Evolutionary conservation across 37 sponge, comb jelly and placozoan genomes (phyloP).

Genomic region (Tethya wilhelma): DNA sequence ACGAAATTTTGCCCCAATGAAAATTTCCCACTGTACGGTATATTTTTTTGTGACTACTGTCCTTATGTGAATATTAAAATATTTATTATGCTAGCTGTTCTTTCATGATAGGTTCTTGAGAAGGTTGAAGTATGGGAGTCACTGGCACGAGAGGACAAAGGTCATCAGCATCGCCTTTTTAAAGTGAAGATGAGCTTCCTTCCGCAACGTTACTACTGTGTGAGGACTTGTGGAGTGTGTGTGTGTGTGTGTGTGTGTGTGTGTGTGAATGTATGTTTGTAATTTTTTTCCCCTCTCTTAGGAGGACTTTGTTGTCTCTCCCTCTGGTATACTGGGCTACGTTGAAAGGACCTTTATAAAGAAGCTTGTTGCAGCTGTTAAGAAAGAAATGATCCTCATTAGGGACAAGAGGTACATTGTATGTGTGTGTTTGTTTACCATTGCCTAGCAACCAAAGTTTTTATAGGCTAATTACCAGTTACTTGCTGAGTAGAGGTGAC

Average conservation of each 20-base stretch:
- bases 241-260: neutral
- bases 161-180: conserved; percentile 38
- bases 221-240: conserved; percentile 20
- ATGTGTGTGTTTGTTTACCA: too few relatives aligned
- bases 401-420: conserved; percentile 67
- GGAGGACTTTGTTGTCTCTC: conserved; percentile 64
- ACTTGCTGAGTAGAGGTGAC: too few relatives aligned
- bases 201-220: conserved; percentile 61
- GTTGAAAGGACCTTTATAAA: conserved; percentile 73
- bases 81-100: too few relatives aligned
- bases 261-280: neutral
- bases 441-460: too few relatives aligned
- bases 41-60: too few relatives aligned
- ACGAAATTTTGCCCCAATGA: too few relatives aligned
- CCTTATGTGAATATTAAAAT: too few relatives aligned
- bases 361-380: conserved; percentile 43
- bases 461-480: too few relatives aligned
- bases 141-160: conserved; percentile 35
- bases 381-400: conserved; percentile 58
- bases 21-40: too few relatives aligned
- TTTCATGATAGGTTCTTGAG: conserved; percentile 93
- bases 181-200: conserved; percentile 57
- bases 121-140: conserved; percentile 86
- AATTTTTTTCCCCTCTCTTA: conserved; percentile 14
- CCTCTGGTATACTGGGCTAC: conserved; percentile 32